Base-by-base conservation (phyloP, 1,140 invertebrate species). In the Rhyzopertha dominica region DNA sequence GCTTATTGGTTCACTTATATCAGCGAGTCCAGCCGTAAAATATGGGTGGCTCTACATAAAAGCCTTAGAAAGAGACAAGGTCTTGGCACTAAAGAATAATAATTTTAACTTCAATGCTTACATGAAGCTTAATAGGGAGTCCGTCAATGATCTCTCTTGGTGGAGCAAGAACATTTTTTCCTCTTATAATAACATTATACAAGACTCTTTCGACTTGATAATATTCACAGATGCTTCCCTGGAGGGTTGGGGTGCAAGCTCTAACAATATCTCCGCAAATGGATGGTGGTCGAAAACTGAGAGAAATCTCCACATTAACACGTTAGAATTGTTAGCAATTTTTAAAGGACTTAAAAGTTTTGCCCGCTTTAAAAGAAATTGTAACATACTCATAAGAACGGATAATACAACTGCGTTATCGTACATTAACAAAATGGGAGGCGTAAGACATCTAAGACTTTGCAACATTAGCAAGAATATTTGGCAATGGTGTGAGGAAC, bases 341-440 rank as follows among this genome's bases (percentile, higher is more conserved):
- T 58, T 50, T 43, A 50, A 46, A 16, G 58, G 30, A 1, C 20
- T 62, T 26, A 54, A 59, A 48, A 52, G 32, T 24, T 62, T 61
- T 47, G 57, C 56, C 2, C 34, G 32, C 10, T 9, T 29, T 19
- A 8, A 22, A 2, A 23, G 2, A 24, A 31, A 37, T 22, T 5
- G 9, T 14, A 23, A 24, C n/a, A 45, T 59, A 14, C 25, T 54
- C 8, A 22, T 49, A 16, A 12, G 51, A 26, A 24, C 49, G 5
- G 51, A 59, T 42, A 57, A 59, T 42, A 54, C 51, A 3, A 61
- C 58, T 40, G 68, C 70, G 61, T 70, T 72, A 63, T 64, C 65
- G 61, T 70, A 55, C 30, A 55, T 62, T 12, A 61, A 61, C 41
- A 20, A 26, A 22, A 59, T 56, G 53, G 56, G 56, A 1, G 40